These are phyloP conservation scores for Hirtodrosophila alboralis DNA, from an alignment of 2,888 invertebrate genomes.

Conservation along the genomic window DNA sequence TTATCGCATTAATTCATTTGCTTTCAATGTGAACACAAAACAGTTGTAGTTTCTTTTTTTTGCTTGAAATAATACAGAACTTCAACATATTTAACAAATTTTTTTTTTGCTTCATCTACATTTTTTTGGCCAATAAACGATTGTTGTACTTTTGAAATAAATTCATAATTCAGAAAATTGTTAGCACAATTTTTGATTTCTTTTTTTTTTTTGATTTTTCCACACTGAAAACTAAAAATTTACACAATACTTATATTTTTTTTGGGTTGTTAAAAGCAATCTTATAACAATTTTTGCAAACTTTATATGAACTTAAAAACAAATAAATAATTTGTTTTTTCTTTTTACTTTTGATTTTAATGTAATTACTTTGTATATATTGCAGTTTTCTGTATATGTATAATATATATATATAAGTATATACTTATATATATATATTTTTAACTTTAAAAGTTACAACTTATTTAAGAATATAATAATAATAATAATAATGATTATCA, in stretches of 20 bases:
- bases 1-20: constrained; percentile 57
- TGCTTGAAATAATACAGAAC: constrained; percentile 34
- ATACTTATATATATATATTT: constrained; percentile 52
- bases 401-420: constrained; percentile 29
- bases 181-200: constrained; percentile 73
- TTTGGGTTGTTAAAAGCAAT: constrained; percentile 1
- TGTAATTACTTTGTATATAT: constrained; percentile 70
- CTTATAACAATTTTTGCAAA: constrained; percentile 21
- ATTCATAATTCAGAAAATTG: constrained; percentile 68
- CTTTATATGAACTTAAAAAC: constrained; percentile 35
- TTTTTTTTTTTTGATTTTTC: constrained; percentile 47
- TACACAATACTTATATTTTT: constrained; percentile 29
- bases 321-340: constrained; percentile 37
- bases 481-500: constrained; percentile 58
- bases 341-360: constrained; percentile 59
- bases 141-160: constrained; percentile 67
- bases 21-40: constrained; percentile 73
- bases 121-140: constrained; percentile 67
- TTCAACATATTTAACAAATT: constrained; percentile 52
- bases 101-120: constrained; percentile 9
- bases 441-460: constrained; percentile 78
- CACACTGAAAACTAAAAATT: constrained; percentile 49
- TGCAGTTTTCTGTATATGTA: constrained; percentile 56
- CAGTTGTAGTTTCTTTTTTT: constrained; percentile 26
- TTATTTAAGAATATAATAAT: constrained; percentile 65